phyloP scores from a whole-genome alignment of 2,888 invertebrate genomes.

The Apomyelois bistriatella region DNA sequence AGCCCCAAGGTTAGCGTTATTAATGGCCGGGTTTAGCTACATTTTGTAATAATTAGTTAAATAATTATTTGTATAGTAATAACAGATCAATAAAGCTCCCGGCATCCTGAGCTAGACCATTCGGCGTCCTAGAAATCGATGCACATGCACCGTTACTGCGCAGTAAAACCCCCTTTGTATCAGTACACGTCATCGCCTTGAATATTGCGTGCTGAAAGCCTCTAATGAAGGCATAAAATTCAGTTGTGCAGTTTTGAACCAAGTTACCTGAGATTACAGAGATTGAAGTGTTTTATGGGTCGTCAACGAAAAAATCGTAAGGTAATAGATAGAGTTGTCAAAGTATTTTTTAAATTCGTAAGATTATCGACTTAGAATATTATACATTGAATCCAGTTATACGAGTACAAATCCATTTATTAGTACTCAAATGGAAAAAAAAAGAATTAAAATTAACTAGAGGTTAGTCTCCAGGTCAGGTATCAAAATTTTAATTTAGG shows the following conservation, averaged over 20 bases:
- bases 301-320: not conserved
- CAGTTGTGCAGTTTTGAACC: not conserved
- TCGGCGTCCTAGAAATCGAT: slow-evolving; percentile 7
- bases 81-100: not conserved
- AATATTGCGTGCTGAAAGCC: not conserved
- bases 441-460: no score
- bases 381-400: no score
- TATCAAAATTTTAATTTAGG: no score
- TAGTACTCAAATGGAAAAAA: no score
- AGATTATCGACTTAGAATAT: no score
- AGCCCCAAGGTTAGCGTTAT: no score
- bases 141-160: slow-evolving; percentile 2
- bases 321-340: not conserved
- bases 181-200: not conserved
- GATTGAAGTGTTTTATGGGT: not conserved
- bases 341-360: not conserved
- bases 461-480: no score
- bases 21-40: not conserved
- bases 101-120: not conserved
- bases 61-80: not conserved
- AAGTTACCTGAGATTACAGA: not conserved
- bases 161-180: not conserved
- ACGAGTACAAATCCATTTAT: no score
- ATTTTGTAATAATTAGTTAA: not conserved
- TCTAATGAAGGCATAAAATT: not conserved